A percentile compares a stretch with the other conserved stretches of the same genome.
Evolutionary conservation across 1,140 invertebrate genomes (phyloP).

Genomic region (Drosophila oshimai): DNA sequence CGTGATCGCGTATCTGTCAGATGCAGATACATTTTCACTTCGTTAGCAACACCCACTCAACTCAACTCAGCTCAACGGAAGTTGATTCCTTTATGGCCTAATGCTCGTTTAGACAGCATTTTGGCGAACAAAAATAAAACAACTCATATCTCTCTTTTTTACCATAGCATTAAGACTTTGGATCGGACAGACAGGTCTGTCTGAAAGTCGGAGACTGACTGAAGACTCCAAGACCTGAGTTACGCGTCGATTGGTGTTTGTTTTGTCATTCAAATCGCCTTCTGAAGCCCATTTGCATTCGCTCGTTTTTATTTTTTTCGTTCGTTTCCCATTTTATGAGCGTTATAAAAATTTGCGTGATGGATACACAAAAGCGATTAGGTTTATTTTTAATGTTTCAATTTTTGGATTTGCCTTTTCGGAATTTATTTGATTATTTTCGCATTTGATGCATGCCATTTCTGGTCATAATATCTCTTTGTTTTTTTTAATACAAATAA

Average conservation of each 20-base stretch:
- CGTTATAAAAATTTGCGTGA: conserved; percentile 58
- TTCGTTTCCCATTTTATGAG: conserved; percentile 43
- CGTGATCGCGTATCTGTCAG: conserved; percentile 7
- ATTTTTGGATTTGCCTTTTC: conserved; percentile 36
- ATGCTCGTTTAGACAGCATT: conserved; percentile 48
- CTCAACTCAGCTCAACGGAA: conserved; percentile 43
- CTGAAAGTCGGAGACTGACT: conserved; percentile 2
- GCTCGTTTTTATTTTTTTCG: conserved; percentile 1
- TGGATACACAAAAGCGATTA: conserved; percentile 66
- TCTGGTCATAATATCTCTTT: conserved; percentile 43
- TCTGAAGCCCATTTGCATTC: conserved; percentile 52
- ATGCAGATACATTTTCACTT: not conserved
- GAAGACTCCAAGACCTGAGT: conserved; percentile 13
- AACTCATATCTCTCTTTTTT: conserved; percentile 59
- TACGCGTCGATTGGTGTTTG: conserved; percentile 39
- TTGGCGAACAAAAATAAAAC: conserved; percentile 56
- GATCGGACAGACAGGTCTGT: conserved; percentile 27
- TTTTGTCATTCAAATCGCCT: conserved; percentile 67
- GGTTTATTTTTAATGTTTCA: conserved; percentile 61
- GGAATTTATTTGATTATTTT: conserved; percentile 38
- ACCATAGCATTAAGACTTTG: conserved; percentile 31
- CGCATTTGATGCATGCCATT: conserved; percentile 33
- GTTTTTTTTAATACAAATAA: conserved; percentile 17
- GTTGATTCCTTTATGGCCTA: conserved; percentile 48
- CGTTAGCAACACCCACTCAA: conserved; percentile 27